A percentile compares a stretch with the other conserved stretches of the same genome.
Conservation (phyloP, 1,140 invertebrate genomes). For the Oncopeltus fasciatus region DNA sequence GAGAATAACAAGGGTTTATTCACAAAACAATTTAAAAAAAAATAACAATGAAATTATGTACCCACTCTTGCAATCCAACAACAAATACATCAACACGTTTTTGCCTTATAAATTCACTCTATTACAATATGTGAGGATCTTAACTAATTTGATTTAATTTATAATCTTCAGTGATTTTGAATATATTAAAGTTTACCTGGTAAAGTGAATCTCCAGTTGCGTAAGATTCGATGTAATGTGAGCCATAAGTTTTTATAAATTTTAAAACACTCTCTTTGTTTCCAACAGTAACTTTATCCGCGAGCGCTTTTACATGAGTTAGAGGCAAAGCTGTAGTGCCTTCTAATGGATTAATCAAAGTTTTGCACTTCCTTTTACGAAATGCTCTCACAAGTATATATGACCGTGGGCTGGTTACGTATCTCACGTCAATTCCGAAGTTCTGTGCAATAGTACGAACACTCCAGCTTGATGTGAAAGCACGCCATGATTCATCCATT, state of each 20-base stretch:
- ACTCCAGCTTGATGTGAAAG: conserved; percentile 70
- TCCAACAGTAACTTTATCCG: conserved; percentile 47
- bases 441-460: conserved; percentile 57
- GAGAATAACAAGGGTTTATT: no score
- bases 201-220: conserved; percentile 71
- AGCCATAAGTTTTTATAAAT: conserved; percentile 66
- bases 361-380: conserved; percentile 24
- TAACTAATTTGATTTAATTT: no score
- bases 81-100: no score
- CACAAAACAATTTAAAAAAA: no score
- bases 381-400: conserved; percentile 67
- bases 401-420: conserved; percentile 55
- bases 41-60: no score
- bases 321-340: conserved; percentile 23
- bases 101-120: no score
- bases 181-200: conserved; percentile 18
- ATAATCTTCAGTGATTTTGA: no score
- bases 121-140: no score
- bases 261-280: conserved; percentile 54
- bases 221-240: conserved; percentile 70
- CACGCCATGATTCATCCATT: conserved; percentile 65
- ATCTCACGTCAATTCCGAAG: conserved; percentile 67
- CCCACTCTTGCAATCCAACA: no score
- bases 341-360: neutral
- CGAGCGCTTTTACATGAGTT: conserved; percentile 45